phyloP scores from a whole-genome alignment of 2,888 invertebrate species.

The Archips crataeganus region DNA sequence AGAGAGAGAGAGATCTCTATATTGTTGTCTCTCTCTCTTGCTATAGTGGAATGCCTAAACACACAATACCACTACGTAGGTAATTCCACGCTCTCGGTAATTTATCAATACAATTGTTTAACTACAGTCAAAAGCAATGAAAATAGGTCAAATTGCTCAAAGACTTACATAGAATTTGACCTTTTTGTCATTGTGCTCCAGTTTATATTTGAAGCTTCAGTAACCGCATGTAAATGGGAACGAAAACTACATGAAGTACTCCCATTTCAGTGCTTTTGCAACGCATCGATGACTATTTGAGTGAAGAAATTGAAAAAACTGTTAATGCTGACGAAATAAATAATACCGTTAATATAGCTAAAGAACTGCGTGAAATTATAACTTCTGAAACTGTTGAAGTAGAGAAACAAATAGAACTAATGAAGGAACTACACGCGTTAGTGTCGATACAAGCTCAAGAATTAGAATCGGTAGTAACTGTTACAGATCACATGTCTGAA shows the following conservation, averaged over 20 bases:
- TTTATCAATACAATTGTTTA: too few relatives aligned
- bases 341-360: constrained; percentile 17
- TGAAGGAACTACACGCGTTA: constrained; percentile 28
- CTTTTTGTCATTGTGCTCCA: too few relatives aligned
- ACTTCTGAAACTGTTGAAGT: constrained; percentile 5
- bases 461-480: not conserved
- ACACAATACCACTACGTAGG: too few relatives aligned
- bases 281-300: constrained; percentile 37
- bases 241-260: constrained; percentile 29
- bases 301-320: constrained; percentile 19
- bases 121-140: too few relatives aligned
- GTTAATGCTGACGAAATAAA: constrained; percentile 13
- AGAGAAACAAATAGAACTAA: constrained; percentile 14
- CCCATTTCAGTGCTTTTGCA: constrained; percentile 40
- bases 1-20: too few relatives aligned
- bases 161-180: too few relatives aligned
- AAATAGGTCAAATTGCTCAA: too few relatives aligned
- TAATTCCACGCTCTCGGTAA: too few relatives aligned
- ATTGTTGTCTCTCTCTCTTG: too few relatives aligned
- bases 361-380: constrained; percentile 21
- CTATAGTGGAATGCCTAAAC: too few relatives aligned
- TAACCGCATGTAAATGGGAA: constrained; percentile 27
- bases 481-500: not conserved
- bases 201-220: constrained; percentile 3
- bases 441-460: constrained; percentile 13